Conservation (phyloP, 2,797 vertebrate species). For the Myotis daubentonii region DNA sequence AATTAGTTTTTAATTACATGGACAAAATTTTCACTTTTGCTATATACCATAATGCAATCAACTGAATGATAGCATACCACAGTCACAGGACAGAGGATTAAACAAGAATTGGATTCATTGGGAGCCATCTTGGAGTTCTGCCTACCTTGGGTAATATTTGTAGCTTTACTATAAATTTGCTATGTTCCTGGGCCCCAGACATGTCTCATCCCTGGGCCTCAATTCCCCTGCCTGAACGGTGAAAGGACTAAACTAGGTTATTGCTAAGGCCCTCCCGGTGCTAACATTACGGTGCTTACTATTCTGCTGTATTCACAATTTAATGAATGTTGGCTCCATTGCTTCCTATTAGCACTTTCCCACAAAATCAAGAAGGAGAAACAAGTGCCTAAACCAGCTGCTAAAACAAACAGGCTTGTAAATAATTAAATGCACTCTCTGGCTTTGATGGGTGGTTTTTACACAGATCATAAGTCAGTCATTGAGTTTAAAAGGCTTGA, state of each 20-base stretch:
- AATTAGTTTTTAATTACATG: neutral
- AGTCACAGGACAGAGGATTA: neutral
- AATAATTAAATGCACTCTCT: neutral
- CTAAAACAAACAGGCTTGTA: neutral
- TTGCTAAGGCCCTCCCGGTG: neutral
- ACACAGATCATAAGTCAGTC: neutral
- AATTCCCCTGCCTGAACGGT: neutral
- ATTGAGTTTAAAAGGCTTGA: conserved; percentile 22
- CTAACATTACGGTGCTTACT: neutral
- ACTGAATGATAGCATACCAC: no score
- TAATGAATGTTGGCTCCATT: neutral
- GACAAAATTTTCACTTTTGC: neutral
- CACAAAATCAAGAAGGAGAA: neutral
- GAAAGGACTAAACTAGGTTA: neutral
- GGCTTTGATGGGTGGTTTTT: neutral
- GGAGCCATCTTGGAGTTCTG: neutral
- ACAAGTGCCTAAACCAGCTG: neutral
- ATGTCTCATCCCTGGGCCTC: neutral
- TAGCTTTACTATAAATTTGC: neutral
- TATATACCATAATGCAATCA: neutral
- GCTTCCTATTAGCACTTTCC: neutral
- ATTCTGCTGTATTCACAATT: neutral
- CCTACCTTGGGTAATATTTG: neutral
- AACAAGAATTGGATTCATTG: neutral
- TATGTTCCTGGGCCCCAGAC: neutral